These are phyloP conservation scores for Colistium nudipinnis DNA, from an alignment of 2,113 vertebrate genomes.

Conservation along the genomic window DNA sequence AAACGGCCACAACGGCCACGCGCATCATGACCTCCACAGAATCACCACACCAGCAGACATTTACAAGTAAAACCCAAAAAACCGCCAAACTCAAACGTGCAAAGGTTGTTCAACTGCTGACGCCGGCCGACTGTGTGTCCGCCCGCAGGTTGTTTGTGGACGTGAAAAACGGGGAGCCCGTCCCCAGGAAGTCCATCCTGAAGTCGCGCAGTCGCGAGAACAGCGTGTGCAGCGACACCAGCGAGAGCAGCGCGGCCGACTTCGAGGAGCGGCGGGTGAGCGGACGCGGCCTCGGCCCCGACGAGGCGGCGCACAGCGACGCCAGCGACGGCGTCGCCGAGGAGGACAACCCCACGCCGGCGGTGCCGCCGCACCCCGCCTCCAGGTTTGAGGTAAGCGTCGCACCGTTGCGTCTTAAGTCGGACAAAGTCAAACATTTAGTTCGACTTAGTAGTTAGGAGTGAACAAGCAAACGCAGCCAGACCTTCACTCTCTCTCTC, in stretches of 20 bases:
- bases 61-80: conserved; percentile 92
- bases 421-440: background rate
- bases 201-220: conserved; percentile 98
- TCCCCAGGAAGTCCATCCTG: conserved; percentile 93
- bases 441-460: background rate
- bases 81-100: no score
- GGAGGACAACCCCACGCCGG: conserved; percentile 78
- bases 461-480: background rate
- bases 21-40: conserved; percentile 84
- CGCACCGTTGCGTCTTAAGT: conserved; percentile 35
- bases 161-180: conserved; percentile 91
- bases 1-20: conserved; percentile 85
- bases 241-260: conserved; percentile 86
- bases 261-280: conserved; percentile 87
- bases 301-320: conserved; percentile 83
- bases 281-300: conserved; percentile 83
- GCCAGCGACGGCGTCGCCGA: conserved; percentile 85
- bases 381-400: conserved; percentile 76
- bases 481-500: conserved; percentile 5
- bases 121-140: background rate
- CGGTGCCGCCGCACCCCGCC: conserved; percentile 66
- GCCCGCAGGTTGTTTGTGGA: conserved; percentile 94
- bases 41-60: conserved; percentile 92
- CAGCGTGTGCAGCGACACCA: conserved; percentile 95
- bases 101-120: background rate